Evolutionary conservation across 2,113 vertebrate genomes (phyloP), one percentile per base, ranked within the genome.

Genomic region (Ictidomys tridecemlineatus): DNA sequence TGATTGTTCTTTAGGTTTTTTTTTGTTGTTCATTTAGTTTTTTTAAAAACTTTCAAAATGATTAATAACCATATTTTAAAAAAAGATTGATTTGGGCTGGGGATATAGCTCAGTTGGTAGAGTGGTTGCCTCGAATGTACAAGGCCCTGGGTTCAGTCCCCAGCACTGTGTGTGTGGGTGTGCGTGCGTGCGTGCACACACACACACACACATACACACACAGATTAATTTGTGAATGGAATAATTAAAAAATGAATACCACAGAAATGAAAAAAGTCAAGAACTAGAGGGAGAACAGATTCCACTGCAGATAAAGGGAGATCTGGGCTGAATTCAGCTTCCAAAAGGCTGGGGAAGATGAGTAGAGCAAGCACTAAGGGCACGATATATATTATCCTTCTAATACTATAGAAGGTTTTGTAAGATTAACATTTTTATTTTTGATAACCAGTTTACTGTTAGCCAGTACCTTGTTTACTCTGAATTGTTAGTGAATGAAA

Each of bases 401-500:
- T 82, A 9, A 63, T 56, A 17, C n/a, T 85, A 8, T 51, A 80
- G 87, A 72, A 93, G 48, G 69, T 85, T 61, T 8, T 85, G 67
- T 80, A 80, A 86, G 51, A 93, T 90, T 67, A 58, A 13, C 8
- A 14, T 91, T 96, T 20, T 37, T 92, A 30, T 72, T 12, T 84
- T 86, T 87, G 22, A 58, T 95, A 80, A 53, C 34, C 53, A 76
- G 61, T 63, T 28, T 28, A 26, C 61, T 63, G 61, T 26, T 63
- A 10, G 61, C 24, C 58, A 78, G 8, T 77, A 53, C 24, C 39
- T 74, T 28, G 26, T 95, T 80, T 93, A 84, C 48, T n/a, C 37
- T 97, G 51, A 85, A 70, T 95, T 96, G 30, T 72, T 80, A 73
- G 53, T 74, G n/a, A 95, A 48, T 93, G 76, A 93, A 95, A 65